phyloP scores from a whole-genome alignment of 2,888 invertebrate species.

The Rosalia funebris region DNA sequence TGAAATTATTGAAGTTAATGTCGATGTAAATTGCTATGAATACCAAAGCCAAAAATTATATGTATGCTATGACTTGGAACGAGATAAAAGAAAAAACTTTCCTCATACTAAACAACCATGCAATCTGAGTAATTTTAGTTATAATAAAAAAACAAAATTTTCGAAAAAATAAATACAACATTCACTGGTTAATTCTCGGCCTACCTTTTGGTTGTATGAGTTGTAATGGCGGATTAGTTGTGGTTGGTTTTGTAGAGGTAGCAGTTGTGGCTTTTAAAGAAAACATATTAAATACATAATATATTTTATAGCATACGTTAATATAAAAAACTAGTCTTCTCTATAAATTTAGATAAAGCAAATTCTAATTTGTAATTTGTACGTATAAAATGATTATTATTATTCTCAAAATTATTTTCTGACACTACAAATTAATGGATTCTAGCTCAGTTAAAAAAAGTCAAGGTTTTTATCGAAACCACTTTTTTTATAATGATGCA shows the following conservation, averaged over 20 bases:
- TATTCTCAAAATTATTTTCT: too few species aligned
- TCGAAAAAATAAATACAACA: conserved; percentile 36
- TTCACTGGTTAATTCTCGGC: conserved; percentile 41
- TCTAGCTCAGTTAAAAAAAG: too few species aligned
- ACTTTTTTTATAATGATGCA: too few species aligned
- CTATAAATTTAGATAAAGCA: too few species aligned
- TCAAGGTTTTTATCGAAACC: too few species aligned
- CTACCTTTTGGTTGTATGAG: conserved; percentile 64
- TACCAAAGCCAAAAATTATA: not conserved
- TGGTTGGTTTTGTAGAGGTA: conserved; percentile 58
- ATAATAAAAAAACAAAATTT: conserved; percentile 28
- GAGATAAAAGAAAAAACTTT: not conserved
- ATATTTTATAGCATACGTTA: too few species aligned
- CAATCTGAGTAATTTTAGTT: conserved; percentile 1
- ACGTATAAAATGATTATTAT: too few species aligned
- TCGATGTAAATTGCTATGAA: too few species aligned
- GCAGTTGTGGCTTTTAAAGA: conserved; percentile 56
- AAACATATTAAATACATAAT: conserved; percentile 24
- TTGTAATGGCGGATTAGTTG: conserved; percentile 55
- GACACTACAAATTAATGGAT: too few species aligned
- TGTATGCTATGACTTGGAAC: not conserved
- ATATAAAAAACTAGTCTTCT: too few species aligned
- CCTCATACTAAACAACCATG: not conserved
- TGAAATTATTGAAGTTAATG: too few species aligned
- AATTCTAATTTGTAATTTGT: too few species aligned